A percentile compares a stretch with the other conserved stretches of the same genome.
phyloP scores from a whole-genome alignment of 1,140 invertebrate species.

The Euura saliciscinereae region DNA sequence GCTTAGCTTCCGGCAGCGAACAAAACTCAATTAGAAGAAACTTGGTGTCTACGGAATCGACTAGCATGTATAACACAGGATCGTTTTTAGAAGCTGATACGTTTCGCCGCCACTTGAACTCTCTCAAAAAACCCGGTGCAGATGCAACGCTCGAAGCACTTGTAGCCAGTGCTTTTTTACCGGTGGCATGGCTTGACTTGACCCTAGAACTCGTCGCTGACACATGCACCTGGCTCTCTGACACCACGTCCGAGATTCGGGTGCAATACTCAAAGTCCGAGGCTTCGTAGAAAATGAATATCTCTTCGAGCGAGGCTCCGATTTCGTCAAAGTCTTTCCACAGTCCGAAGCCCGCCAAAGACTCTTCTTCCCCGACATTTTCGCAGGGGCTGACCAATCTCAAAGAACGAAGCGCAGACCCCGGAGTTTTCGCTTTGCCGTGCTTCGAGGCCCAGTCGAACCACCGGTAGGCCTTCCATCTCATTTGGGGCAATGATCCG shows the following conservation, averaged over 20 bases:
- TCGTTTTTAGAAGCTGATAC: conserved; percentile 37
- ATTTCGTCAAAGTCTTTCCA: conserved; percentile 50
- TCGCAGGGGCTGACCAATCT: conserved; percentile 36
- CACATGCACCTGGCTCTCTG: background rate
- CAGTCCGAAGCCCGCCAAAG: conserved; percentile 7
- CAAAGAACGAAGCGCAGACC: conserved; percentile 37
- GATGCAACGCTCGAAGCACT: conserved; percentile 4
- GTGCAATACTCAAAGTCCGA: conserved; percentile 34
- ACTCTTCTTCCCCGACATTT: conserved; percentile 8
- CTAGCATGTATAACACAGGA: conserved; percentile 47
- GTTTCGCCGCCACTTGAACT: conserved; percentile 23
- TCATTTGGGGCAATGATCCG: conserved; percentile 17
- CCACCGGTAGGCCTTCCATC: conserved; percentile 51
- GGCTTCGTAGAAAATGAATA: conserved; percentile 47
- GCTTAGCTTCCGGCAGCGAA: background rate
- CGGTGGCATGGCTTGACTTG: conserved; percentile 19
- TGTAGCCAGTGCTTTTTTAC: conserved; percentile 15
- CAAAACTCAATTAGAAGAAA: conserved; percentile 44
- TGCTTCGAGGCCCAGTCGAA: conserved; percentile 48
- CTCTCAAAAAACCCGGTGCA: background rate
- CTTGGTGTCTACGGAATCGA: conserved; percentile 44
- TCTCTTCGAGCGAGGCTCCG: conserved; percentile 26
- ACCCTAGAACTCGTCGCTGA: background rate
- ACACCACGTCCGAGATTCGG: conserved; percentile 35
- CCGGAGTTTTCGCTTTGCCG: conserved; percentile 34